phyloP scores from a whole-genome alignment of 2,113 vertebrate genomes.

The Eurypyga helias region DNA sequence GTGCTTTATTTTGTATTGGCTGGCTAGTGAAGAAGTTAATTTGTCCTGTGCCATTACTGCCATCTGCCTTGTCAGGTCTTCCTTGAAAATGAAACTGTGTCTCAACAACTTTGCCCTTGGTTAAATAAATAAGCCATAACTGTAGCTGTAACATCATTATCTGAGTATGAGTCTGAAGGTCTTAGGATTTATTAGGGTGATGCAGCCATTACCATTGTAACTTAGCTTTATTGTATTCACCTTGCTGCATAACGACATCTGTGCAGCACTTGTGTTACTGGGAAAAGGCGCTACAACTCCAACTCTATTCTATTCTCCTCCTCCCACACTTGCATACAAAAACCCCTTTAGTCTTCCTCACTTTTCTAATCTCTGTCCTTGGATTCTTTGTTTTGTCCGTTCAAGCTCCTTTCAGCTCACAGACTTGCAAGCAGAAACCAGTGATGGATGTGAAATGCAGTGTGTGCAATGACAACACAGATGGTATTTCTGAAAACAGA shows the following conservation, averaged over 20 bases:
- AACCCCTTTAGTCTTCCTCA: background rate
- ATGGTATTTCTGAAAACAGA: background rate
- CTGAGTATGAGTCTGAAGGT: conserved; percentile 32
- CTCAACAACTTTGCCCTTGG: conserved; percentile 50
- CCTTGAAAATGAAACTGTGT: conserved; percentile 32
- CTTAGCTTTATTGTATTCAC: conserved; percentile 50
- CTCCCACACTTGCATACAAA: background rate
- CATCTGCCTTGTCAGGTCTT: conserved; percentile 44
- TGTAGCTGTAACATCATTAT: conserved; percentile 39
- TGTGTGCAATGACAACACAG: background rate
- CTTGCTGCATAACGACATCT: background rate
- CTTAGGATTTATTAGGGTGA: conserved; percentile 44
- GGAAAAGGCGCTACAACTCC: background rate
- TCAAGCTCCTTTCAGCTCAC: background rate
- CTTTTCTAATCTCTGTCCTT: background rate
- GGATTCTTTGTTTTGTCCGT: background rate
- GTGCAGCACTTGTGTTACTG: background rate
- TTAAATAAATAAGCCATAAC: conserved; percentile 67
- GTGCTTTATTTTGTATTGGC: background rate
- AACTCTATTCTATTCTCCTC: background rate
- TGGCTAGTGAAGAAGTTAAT: background rate
- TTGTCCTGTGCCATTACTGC: conserved; percentile 5
- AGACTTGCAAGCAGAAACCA: background rate
- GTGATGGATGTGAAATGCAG: background rate
- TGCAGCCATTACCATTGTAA: background rate